These are phyloP conservation scores for Emydoidea blandingii DNA, from an alignment of 2,797 vertebrate species.

Conservation along the genomic window DNA sequence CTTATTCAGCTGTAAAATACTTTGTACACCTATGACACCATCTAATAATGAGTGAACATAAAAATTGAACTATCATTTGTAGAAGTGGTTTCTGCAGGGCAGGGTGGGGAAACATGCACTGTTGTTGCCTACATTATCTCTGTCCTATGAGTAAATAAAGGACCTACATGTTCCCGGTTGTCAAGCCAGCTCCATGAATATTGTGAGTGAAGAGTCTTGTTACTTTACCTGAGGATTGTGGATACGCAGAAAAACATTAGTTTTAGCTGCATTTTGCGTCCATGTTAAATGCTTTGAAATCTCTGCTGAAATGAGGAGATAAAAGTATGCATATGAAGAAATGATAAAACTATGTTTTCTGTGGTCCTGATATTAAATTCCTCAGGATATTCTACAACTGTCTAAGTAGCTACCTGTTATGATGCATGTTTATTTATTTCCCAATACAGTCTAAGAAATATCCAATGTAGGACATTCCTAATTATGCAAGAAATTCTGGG, in stretches of 20 bases:
- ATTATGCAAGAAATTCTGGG: neutral
- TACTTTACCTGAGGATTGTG: neutral
- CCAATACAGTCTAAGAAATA: neutral
- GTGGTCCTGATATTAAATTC: neutral
- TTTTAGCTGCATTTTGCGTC: neutral
- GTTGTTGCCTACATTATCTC: neutral
- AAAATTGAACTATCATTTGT: neutral
- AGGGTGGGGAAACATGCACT: neutral
- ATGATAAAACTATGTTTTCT: neutral
- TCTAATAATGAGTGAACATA: neutral
- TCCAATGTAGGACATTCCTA: neutral
- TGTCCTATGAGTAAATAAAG: fast-evolving
- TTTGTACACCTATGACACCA: neutral
- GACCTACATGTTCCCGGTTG: neutral
- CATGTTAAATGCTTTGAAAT: neutral
- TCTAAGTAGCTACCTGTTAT: neutral
- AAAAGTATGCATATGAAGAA: neutral
- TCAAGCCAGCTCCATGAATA: neutral
- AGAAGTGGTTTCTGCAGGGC: neutral
- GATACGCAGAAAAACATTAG: neutral
- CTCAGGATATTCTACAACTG: neutral
- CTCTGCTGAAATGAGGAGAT: neutral
- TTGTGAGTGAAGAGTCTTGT: neutral
- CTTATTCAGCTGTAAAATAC: neutral
- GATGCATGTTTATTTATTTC: neutral